phyloP scores from a whole-genome alignment of 2,113 vertebrate species.

The Chinchilla lanigera region DNA sequence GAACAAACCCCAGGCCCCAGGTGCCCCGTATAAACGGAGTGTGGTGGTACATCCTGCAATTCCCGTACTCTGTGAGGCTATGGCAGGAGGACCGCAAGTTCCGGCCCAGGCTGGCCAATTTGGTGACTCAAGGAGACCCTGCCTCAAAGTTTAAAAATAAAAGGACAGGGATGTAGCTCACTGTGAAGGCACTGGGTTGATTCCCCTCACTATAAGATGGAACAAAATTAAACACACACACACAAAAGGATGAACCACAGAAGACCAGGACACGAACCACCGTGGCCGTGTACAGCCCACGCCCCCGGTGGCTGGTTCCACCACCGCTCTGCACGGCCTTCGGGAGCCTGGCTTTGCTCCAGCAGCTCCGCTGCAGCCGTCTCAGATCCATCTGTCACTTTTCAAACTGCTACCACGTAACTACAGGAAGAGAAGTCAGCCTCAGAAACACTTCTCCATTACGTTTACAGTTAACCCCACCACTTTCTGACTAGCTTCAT shows the following conservation, averaged over 20 bases:
- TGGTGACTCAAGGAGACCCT: not conserved
- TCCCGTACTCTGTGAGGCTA: not conserved
- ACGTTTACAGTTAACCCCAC: not conserved
- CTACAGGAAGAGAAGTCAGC: slow-evolving; percentile 4
- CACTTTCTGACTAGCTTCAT: slow-evolving; percentile 54
- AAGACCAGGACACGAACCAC: not conserved
- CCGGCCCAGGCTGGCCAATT: not conserved
- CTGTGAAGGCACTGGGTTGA: not conserved
- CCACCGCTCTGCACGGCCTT: not conserved
- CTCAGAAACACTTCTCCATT: slow-evolving; percentile 55
- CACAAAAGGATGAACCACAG: too few species aligned
- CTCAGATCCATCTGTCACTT: not conserved
- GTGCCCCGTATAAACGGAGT: not conserved
- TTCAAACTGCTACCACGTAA: not conserved
- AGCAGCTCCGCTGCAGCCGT: not conserved
- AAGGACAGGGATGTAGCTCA: not conserved
- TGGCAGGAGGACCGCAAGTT: not conserved
- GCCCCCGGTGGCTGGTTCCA: not conserved
- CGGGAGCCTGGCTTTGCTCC: not conserved
- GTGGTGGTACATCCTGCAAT: not conserved
- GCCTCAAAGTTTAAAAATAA: too few species aligned
- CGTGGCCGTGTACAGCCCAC: not conserved
- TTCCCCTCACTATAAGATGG: too few species aligned
- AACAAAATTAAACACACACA: not conserved
- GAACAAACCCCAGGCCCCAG: not conserved